A percentile compares a stretch with the other conserved stretches of the same genome.
phyloP scores from a whole-genome alignment of 2,888 invertebrate genomes.

The Spicauda simplicius region DNA sequence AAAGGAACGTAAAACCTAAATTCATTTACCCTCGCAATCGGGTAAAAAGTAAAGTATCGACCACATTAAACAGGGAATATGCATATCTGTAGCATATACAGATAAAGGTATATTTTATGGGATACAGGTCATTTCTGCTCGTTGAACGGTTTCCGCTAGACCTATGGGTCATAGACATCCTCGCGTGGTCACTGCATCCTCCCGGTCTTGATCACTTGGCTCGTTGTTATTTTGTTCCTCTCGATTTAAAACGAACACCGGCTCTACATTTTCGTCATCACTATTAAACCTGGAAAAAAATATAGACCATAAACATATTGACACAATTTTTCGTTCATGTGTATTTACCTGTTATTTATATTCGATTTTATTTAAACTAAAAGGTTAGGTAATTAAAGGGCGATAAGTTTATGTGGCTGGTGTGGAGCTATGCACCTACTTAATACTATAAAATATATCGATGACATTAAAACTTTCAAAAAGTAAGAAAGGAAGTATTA shows the following conservation, averaged over 20 bases:
- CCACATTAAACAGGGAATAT: background rate
- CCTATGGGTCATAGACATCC: slow-evolving; percentile 56
- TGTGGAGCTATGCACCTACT: too few relatives aligned
- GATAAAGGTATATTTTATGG: slow-evolving; percentile 4
- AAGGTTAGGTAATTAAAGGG: too few relatives aligned
- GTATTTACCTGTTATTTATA: too few relatives aligned
- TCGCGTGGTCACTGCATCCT: slow-evolving; percentile 46
- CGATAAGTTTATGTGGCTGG: too few relatives aligned
- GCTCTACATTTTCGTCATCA: slow-evolving; percentile 72
- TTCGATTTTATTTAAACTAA: too few relatives aligned
- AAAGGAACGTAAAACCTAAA: background rate
- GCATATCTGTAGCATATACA: background rate
- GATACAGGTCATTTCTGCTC: slow-evolving; percentile 11
- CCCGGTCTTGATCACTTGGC: slow-evolving; percentile 55
- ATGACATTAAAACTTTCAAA: too few relatives aligned
- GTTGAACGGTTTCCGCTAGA: slow-evolving; percentile 39
- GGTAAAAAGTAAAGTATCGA: too few relatives aligned
- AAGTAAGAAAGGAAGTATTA: too few relatives aligned
- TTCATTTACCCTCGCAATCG: too few relatives aligned
- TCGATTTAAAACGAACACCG: slow-evolving; percentile 64
- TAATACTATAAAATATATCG: too few relatives aligned
- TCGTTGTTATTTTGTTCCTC: slow-evolving; percentile 69
- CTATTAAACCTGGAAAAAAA: slow-evolving; percentile 62
- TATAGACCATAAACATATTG: too few relatives aligned
- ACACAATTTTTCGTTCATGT: too few relatives aligned